Base-by-base conservation (phyloP, 2,888 invertebrate species). In the Epiperipatus broadwayi region DNA sequence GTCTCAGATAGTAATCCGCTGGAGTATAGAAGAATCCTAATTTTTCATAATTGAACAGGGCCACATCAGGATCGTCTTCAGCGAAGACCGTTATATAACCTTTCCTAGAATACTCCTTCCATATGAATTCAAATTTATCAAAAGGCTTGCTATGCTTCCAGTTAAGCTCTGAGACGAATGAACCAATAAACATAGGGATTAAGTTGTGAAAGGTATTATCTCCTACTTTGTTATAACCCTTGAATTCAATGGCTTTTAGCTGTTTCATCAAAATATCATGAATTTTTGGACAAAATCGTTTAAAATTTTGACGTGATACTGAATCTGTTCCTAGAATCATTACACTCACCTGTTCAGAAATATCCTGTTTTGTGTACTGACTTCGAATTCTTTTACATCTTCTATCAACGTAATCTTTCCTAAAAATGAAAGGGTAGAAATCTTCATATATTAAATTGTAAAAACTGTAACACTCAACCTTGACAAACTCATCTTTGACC, bases 131-230 rank as follows among this genome's bases (percentile, higher is more conserved):
- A n/a, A n/a, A n/a, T n/a, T n/a, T n/a, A n/a, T n/a, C n/a, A n/a
- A n/a, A n/a, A n/a, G n/a, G n/a, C n/a, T n/a, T n/a, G n/a, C n/a
- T n/a, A n/a, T n/a, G n/a, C n/a, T n/a, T n/a, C n/a, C n/a, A n/a
- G n/a, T n/a, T n/a, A n/a, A n/a, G n/a, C n/a, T n/a, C n/a, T n/a
- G n/a, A n/a, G n/a, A n/a, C n/a, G n/a, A n/a, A n/a, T n/a, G n/a
- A n/a, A 0, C 87, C 87, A 0, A 73, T 71, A 8, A 87, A 60
- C 44, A 81, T 68, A 0, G 89, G 78, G 5, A 78, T 69, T 41
- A 91, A 56, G 57, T 91, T 91, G 1, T 85, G 84, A 55, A 79
- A 87, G 0, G 89, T 89, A 57, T 89, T 91, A 57, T 89, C 89
- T 3, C 74, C 91, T 5, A 91, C 78, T 67, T 89, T 91, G 54